A percentile compares a stretch with the other conserved stretches of the same genome.
These are phyloP conservation scores for Tipula lateralis DNA, from an alignment of 2,888 invertebrate genomes.

Conservation along the genomic window DNA sequence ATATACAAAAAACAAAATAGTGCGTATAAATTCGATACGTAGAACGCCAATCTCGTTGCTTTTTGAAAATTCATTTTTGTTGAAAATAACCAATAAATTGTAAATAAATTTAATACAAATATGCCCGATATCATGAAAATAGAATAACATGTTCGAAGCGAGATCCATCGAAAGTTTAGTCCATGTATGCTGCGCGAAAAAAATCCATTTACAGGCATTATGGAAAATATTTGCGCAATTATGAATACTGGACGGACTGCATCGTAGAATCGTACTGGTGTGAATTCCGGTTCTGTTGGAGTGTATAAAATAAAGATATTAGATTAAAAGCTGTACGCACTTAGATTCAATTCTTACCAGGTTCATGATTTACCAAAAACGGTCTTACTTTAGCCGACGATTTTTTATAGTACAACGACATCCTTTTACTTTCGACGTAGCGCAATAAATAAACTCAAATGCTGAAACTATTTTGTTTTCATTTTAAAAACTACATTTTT, in stretches of 20 bases:
- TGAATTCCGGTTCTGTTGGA: background rate
- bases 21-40: slow-evolving; percentile 19
- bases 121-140: background rate
- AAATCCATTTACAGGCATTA: slow-evolving; percentile 48
- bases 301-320: background rate
- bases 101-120: background rate
- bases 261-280: slow-evolving; percentile 31
- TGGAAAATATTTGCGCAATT: slow-evolving; percentile 47
- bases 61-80: slow-evolving; percentile 19
- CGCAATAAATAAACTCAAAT: background rate
- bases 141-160: slow-evolving; percentile 31
- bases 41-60: slow-evolving; percentile 25
- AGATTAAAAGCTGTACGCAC: background rate
- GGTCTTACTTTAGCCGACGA: background rate
- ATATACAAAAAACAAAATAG: slow-evolving; percentile 44
- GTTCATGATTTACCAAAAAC: background rate
- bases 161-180: slow-evolving; percentile 37
- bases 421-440: background rate
- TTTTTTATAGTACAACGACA: background rate
- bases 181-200: slow-evolving; percentile 42
- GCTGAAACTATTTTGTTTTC: background rate
- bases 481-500: background rate
- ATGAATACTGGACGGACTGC: slow-evolving; percentile 37
- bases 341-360: background rate
- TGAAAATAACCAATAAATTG: slow-evolving; percentile 12